Conservation (phyloP, 2,113 vertebrate genomes). For the Pteronura brasiliensis region DNA sequence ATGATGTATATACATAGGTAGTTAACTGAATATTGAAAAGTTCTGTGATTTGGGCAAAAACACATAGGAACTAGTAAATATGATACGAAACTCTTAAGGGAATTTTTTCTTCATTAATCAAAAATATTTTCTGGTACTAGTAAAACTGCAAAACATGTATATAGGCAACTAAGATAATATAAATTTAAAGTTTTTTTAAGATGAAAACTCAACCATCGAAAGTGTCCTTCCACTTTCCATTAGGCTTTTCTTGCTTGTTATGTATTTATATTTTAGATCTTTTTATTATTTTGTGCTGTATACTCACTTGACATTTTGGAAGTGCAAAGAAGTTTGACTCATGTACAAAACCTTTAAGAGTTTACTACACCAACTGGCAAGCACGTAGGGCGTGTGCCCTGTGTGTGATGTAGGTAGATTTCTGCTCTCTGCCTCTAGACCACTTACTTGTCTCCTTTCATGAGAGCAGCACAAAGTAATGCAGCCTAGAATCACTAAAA, state of each 20-base stretch:
- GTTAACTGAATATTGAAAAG: neutral
- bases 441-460: neutral
- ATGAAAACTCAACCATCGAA: neutral
- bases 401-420: neutral
- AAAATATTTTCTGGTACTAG: neutral
- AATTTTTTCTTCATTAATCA: neutral
- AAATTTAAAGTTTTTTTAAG: conserved; percentile 4
- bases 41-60: neutral
- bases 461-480: neutral
- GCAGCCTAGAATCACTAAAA: neutral
- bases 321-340: neutral
- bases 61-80: neutral
- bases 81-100: neutral
- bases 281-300: neutral
- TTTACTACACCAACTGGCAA: neutral
- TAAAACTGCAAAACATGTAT: neutral
- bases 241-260: neutral
- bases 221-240: neutral
- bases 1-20: neutral
- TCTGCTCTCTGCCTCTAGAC: neutral
- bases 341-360: neutral
- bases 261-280: neutral
- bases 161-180: neutral
- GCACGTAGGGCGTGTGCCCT: neutral
- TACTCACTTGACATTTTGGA: neutral